Percentiles rank a stretch among this genome's conserved stretches.
phyloP scores from a whole-genome alignment of 2,113 vertebrate genomes.

The Gobius niger region DNA sequence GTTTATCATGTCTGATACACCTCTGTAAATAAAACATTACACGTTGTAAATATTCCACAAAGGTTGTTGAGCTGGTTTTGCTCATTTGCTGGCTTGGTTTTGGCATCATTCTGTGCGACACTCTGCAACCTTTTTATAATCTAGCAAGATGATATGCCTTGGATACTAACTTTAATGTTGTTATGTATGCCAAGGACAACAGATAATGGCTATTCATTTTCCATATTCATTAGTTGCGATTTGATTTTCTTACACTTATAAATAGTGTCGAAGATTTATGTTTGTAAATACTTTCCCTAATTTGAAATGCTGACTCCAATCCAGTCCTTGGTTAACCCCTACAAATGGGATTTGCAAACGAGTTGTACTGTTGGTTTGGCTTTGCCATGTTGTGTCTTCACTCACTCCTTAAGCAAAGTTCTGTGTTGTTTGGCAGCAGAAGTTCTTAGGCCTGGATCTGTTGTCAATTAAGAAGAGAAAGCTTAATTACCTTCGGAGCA shows the following conservation, averaged over 20 bases:
- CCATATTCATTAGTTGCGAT: too few species aligned
- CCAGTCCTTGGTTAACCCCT: too few species aligned
- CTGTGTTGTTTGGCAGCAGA: conserved; percentile 48
- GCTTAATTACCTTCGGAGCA: conserved; percentile 70
- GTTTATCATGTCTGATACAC: too few species aligned
- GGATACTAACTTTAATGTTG: too few species aligned
- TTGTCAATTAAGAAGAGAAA: conserved; percentile 66
- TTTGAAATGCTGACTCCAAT: too few species aligned
- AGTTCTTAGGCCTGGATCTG: conserved; percentile 49
- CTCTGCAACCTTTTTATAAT: not conserved
- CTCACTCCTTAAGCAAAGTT: conserved; percentile 1
- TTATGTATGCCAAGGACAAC: too few species aligned
- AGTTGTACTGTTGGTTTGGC: not conserved
- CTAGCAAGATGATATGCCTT: too few species aligned
- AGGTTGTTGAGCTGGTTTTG: not conserved
- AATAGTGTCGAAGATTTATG: too few species aligned
- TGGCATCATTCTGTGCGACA: not conserved
- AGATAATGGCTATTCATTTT: too few species aligned
- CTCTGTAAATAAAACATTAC: too few species aligned
- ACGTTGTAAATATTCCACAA: not conserved
- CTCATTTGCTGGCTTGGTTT: not conserved
- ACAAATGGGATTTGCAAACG: not conserved
- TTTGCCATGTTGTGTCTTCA: conserved; percentile 18
- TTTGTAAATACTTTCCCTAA: too few species aligned
- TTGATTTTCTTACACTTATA: too few species aligned